phyloP scores from a whole-genome alignment of 2,113 vertebrate species.

The Dasyurus viverrinus region DNA sequence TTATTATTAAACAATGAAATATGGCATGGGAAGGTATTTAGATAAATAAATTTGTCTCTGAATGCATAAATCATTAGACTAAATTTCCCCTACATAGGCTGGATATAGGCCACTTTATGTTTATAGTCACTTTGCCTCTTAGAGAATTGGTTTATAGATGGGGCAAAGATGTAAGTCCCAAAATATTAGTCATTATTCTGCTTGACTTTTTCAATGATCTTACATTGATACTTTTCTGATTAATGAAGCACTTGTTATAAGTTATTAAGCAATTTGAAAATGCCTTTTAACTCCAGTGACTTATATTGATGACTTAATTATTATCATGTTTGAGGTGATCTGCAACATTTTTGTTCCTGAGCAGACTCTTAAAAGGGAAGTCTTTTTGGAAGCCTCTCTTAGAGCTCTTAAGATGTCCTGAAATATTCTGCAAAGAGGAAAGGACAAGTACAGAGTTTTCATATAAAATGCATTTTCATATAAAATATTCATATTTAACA shows the following conservation, averaged over 20 bases:
- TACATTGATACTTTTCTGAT: constrained; percentile 53
- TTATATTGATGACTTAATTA: constrained; percentile 65
- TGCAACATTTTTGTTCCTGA: constrained; percentile 60
- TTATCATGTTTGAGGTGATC: constrained; percentile 56
- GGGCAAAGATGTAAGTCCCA: not conserved
- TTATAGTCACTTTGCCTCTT: not conserved
- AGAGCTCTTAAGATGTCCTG: constrained; percentile 39
- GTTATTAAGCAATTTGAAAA: constrained; percentile 67
- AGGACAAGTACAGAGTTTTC: constrained; percentile 56
- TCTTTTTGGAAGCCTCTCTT: constrained; percentile 26
- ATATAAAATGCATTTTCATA: constrained; percentile 57
- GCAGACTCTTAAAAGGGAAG: constrained; percentile 53
- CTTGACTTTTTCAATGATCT: constrained; percentile 58
- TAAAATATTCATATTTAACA: constrained; percentile 69
- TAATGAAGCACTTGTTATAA: constrained; percentile 59
- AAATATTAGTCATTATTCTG: constrained; percentile 43
- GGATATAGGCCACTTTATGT: not conserved
- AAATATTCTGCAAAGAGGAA: constrained; percentile 64
- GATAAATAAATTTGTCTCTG: not conserved
- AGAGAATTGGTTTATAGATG: not conserved
- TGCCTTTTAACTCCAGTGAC: constrained; percentile 58
- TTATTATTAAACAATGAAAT: not conserved
- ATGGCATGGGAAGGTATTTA: not conserved
- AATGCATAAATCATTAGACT: not conserved
- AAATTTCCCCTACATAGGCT: not conserved